Conservation (phyloP, 2,888 invertebrate genomes). For the Theretra japonica region DNA sequence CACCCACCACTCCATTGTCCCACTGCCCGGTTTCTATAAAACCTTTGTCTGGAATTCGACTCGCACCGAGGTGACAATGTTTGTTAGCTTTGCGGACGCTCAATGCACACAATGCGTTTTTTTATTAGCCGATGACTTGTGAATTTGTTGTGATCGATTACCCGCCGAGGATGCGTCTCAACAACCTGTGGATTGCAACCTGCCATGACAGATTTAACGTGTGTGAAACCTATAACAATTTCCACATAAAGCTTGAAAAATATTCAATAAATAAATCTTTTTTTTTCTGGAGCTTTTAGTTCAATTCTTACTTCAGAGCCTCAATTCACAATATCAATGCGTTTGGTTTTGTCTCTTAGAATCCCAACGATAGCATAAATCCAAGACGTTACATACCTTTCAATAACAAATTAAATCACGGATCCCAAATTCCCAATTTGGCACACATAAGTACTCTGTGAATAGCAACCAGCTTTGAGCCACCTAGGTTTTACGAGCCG, state of each 20-base stretch:
- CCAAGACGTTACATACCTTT: too few species aligned
- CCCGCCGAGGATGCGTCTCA: constrained; percentile 54
- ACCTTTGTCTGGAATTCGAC: constrained; percentile 75
- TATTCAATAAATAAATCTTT: background rate
- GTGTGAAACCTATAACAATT: too few species aligned
- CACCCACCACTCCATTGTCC: constrained; percentile 76
- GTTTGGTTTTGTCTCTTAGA: too few species aligned
- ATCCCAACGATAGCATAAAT: too few species aligned
- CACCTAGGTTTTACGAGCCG: too few species aligned
- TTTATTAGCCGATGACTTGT: constrained; percentile 83
- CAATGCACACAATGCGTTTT: constrained; percentile 74
- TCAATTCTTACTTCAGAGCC: too few species aligned
- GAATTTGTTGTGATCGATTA: constrained; percentile 83
- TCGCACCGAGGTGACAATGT: constrained; percentile 81
- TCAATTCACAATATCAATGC: too few species aligned
- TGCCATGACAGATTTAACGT: constrained; percentile 44
- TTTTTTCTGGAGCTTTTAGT: too few species aligned
- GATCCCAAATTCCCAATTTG: too few species aligned
- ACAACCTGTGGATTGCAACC: constrained; percentile 64
- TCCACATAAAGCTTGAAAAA: background rate
- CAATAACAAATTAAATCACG: too few species aligned
- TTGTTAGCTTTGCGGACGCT: constrained; percentile 77
- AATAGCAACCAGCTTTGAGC: too few species aligned
- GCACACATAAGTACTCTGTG: too few species aligned
- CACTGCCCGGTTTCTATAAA: constrained; percentile 67